Percentiles rank a stretch among this genome's conserved stretches.
These are phyloP conservation scores for Casuarius casuarius DNA, from an alignment of 2,113 vertebrate species.

Conservation along the genomic window DNA sequence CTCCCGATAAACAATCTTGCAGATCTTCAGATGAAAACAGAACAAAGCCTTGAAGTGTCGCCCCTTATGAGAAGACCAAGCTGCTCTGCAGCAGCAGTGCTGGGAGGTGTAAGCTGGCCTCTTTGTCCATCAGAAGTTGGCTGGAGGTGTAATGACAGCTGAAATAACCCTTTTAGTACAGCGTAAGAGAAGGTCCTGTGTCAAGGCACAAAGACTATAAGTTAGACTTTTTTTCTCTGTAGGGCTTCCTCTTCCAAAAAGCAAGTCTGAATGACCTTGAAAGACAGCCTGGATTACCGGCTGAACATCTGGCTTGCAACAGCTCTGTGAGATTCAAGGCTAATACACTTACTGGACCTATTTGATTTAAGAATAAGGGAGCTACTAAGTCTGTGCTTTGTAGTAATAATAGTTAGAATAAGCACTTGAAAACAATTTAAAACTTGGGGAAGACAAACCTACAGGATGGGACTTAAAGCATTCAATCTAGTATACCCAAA, in stretches of 20 bases:
- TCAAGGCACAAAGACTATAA: not conserved
- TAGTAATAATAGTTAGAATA: not conserved
- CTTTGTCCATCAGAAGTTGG: not conserved
- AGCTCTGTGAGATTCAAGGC: not conserved
- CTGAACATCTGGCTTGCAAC: not conserved
- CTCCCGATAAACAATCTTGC: not conserved
- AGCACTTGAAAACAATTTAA: not conserved
- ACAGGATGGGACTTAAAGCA: not conserved
- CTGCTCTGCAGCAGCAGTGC: not conserved
- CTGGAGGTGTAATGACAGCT: not conserved
- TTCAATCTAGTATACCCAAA: not conserved
- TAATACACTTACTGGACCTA: not conserved
- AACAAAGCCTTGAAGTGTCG: not conserved
- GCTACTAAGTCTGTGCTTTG: fast-evolving
- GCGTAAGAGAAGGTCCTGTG: not conserved
- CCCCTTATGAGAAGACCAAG: fast-evolving
- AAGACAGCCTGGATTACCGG: not conserved
- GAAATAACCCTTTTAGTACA: not conserved
- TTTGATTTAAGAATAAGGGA: not conserved
- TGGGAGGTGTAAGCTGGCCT: not conserved
- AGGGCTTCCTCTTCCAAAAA: not conserved
- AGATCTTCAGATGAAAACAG: not conserved
- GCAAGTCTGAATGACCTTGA: not conserved
- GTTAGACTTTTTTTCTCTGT: not conserved
- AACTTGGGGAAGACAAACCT: not conserved